Conservation (phyloP, 2,888 invertebrate genomes). For the Sicus ferrugineus region DNA sequence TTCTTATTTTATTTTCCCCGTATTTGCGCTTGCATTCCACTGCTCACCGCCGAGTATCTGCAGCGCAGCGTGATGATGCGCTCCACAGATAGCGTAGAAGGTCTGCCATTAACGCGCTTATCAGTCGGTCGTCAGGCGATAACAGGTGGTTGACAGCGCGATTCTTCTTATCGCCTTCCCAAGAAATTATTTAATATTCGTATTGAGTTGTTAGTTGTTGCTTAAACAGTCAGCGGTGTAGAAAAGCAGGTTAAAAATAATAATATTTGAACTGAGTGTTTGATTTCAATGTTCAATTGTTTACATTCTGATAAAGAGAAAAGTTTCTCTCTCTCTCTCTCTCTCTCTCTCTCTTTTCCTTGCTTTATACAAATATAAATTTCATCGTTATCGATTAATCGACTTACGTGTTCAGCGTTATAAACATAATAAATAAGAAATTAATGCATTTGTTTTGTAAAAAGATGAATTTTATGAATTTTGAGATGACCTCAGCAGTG, state of each 20-base stretch:
- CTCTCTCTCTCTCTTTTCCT: background rate
- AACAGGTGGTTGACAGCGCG: conserved; percentile 26
- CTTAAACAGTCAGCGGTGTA: background rate
- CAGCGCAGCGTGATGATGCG: background rate
- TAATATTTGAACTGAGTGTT: conserved; percentile 11
- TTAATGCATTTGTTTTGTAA: too few species aligned
- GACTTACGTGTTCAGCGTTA: too few species aligned
- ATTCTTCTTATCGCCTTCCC: conserved; percentile 15
- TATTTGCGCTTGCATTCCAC: background rate
- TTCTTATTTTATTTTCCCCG: background rate
- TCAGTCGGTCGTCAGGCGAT: conserved; percentile 2
- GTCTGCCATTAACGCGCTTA: too few species aligned
- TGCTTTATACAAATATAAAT: background rate
- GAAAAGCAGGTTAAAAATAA: conserved; percentile 15
- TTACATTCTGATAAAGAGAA: too few species aligned
- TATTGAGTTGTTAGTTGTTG: background rate
- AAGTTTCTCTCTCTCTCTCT: too few species aligned
- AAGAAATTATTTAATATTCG: conserved; percentile 18
- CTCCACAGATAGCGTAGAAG: background rate
- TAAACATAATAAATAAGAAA: too few species aligned
- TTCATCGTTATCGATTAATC: too few species aligned
- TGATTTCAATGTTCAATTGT: conserved; percentile 27
- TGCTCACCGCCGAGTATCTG: background rate
- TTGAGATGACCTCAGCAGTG: too few species aligned
- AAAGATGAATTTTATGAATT: too few species aligned